A percentile compares a stretch with the other conserved stretches of the same genome.
Conservation (phyloP, 2,888 invertebrate species). For the Drosophila rubida region DNA sequence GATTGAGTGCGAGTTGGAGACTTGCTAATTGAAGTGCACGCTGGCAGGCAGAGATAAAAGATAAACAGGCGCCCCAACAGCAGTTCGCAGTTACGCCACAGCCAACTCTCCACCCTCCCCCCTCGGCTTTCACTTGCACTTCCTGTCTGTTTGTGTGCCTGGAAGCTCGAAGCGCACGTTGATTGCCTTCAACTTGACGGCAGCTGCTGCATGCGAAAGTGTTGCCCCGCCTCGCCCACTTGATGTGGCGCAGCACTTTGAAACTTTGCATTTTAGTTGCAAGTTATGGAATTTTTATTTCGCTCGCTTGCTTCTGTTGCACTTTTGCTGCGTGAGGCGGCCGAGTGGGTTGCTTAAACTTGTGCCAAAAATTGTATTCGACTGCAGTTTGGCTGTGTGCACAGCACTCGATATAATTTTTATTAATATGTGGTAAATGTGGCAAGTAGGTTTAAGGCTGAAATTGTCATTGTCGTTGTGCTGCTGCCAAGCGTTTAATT, state of each 20-base stretch:
- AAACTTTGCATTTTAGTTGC: constrained; percentile 60
- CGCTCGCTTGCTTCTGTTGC: constrained; percentile 21
- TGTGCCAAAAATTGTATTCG: constrained; percentile 48
- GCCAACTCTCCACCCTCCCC: not conserved
- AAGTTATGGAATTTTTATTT: constrained; percentile 60
- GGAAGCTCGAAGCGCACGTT: constrained; percentile 22
- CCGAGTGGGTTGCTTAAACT: constrained; percentile 17
- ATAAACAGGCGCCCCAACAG: constrained; percentile 24
- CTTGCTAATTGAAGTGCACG: constrained; percentile 41
- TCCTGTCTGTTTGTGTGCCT: constrained; percentile 35
- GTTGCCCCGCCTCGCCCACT: constrained; percentile 29
- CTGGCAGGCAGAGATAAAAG: constrained; percentile 28
- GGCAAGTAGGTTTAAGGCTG: not conserved
- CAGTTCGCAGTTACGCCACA: constrained; percentile 24
- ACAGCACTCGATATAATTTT: constrained; percentile 24
- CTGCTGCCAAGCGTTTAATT: constrained; percentile 9
- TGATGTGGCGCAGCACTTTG: constrained; percentile 50
- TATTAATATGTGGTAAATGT: constrained; percentile 19
- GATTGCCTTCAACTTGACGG: constrained; percentile 52
- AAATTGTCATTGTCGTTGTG: constrained; percentile 1
- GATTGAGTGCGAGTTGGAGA: constrained; percentile 10
- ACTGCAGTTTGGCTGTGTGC: constrained; percentile 41
- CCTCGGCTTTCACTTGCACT: constrained; percentile 11
- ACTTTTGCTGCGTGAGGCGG: constrained; percentile 3
- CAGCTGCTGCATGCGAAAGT: constrained; percentile 40